These are phyloP conservation scores for Poeciliopsis prolifica DNA, from an alignment of 2,113 vertebrate species.

Conservation along the genomic window DNA sequence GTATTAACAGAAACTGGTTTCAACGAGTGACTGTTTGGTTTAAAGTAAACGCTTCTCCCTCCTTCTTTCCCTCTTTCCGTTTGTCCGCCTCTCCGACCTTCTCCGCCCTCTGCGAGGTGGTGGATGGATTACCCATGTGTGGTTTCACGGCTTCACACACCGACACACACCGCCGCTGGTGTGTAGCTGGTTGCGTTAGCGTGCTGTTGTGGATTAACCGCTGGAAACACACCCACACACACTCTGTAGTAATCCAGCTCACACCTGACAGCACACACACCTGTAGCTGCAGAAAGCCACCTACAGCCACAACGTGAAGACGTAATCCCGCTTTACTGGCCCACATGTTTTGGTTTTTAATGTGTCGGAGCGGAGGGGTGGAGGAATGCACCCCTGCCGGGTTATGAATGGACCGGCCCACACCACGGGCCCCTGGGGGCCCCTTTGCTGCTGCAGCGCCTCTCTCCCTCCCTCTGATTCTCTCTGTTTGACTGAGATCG, in stretches of 20 bases:
- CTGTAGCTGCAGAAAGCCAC: conserved; percentile 74
- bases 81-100: conserved; percentile 51
- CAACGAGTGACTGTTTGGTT: neutral
- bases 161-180: conserved; percentile 17
- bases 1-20: neutral
- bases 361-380: conserved; percentile 38
- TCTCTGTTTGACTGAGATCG: conserved; percentile 8
- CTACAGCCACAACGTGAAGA: conserved; percentile 40
- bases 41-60: neutral
- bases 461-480: conserved; percentile 24
- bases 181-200: conserved; percentile 84
- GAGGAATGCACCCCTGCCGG: conserved; percentile 53
- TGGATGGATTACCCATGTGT: conserved; percentile 68
- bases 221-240: conserved; percentile 76
- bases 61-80: conserved; percentile 29
- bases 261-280: conserved; percentile 43
- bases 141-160: conserved; percentile 39
- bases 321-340: conserved; percentile 48
- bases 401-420: conserved; percentile 49
- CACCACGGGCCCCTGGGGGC: conserved; percentile 61
- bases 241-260: conserved; percentile 33
- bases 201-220: conserved; percentile 92
- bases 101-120: conserved; percentile 50
- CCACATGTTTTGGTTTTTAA: conserved; percentile 32
- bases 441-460: conserved; percentile 49